Conservation (phyloP, 2,113 vertebrate species). For the Capreolus pygargus region DNA sequence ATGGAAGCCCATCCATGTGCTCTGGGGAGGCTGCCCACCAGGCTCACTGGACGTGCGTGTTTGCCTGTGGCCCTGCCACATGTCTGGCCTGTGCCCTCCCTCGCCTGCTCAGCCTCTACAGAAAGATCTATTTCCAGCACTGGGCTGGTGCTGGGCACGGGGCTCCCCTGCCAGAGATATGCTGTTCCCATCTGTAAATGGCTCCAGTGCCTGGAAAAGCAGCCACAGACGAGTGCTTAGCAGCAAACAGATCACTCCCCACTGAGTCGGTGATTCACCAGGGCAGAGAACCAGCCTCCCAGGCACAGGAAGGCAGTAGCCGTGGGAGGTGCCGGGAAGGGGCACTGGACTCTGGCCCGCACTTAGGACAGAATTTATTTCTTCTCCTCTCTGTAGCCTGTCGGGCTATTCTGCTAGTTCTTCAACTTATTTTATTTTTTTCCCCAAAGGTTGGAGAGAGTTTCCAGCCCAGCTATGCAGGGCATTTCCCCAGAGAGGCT, state of each 20-base stretch:
- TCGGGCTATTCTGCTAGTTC: neutral
- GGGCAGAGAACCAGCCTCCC: slow-evolving; percentile 57
- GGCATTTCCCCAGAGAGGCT: neutral
- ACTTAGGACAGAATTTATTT: slow-evolving; percentile 49
- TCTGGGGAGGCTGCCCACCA: neutral
- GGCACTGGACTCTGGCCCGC: neutral
- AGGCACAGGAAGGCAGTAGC: neutral
- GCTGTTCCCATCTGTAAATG: slow-evolving; percentile 45
- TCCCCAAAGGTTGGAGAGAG: neutral
- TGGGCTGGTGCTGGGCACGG: neutral
- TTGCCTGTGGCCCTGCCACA: neutral
- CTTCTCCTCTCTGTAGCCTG: neutral
- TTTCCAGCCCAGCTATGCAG: neutral
- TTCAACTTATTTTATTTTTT: neutral
- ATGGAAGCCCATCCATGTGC: neutral
- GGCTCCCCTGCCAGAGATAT: slow-evolving; percentile 31
- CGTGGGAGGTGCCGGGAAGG: neutral
- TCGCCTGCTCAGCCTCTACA: neutral
- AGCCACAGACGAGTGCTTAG: slow-evolving; percentile 45
- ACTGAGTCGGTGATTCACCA: slow-evolving; percentile 49
- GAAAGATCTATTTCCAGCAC: slow-evolving; percentile 26
- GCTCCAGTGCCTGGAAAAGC: slow-evolving; percentile 53
- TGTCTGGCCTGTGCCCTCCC: neutral
- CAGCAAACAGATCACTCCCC: slow-evolving; percentile 57
- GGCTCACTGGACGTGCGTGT: neutral